phyloP scores from a whole-genome alignment of 2,113 vertebrate genomes.

The Tenebrosternarchus preto region DNA sequence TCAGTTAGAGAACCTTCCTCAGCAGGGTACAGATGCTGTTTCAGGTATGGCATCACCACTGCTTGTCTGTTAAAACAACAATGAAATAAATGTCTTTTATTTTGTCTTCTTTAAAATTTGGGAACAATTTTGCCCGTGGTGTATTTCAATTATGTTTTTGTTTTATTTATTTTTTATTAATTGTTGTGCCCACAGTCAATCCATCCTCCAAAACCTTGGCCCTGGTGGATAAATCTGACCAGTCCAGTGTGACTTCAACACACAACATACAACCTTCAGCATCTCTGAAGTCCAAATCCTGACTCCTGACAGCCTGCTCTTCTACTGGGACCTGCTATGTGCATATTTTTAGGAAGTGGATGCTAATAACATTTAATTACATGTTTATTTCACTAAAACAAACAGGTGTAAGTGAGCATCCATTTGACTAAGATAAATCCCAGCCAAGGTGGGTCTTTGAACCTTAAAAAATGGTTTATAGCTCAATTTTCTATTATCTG shows the following conservation, averaged over 20 bases:
- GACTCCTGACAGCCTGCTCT: too few species aligned
- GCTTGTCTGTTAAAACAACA: background rate
- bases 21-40: conserved; percentile 56
- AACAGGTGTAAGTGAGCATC: background rate
- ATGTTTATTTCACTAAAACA: background rate
- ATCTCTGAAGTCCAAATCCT: background rate
- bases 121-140: background rate
- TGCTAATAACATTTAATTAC: background rate
- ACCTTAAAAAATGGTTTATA: too few species aligned
- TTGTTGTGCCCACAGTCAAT: conserved; percentile 33
- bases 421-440: background rate
- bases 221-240: conserved; percentile 8
- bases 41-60: background rate
- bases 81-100: background rate
- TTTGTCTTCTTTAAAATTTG: too few species aligned
- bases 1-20: conserved; percentile 68
- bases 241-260: background rate
- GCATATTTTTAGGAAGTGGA: too few species aligned
- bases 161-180: background rate
- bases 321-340: too few species aligned
- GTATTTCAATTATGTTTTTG: too few species aligned
- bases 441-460: background rate
- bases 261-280: background rate
- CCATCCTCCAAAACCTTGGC: conserved; percentile 24
- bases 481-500: too few species aligned